Base-by-base conservation (phyloP, 23 tunicate species). In the Trididemnum clinides region DNA sequence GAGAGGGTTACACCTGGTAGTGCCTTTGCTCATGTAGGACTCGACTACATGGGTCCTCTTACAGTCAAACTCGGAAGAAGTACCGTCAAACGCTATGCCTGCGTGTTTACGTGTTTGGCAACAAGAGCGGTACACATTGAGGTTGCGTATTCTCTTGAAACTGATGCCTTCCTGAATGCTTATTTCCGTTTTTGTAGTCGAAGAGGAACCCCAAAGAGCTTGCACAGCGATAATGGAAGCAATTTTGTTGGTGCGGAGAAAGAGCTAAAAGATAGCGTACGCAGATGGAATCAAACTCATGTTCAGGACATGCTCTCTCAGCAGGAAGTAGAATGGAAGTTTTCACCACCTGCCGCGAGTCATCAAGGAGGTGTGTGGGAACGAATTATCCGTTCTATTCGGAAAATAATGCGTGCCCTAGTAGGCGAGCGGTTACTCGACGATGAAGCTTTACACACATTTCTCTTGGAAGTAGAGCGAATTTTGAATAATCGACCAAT, bases 111-210 rank as follows among this genome's bases (percentile, higher is more conserved):
- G 1, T 85, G 89, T 34, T 31, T 85, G 15, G 84, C 84, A 2
- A 78, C 85, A 1, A 50, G 89, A 3, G 89, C 89, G 7, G 85
- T 85, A 10, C 84, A 85, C 36, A 54, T 85, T 19, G 89, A 85
- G 34, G 34, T 77, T 18, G 84, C 72, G 3, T 15, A 77, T 20
- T 51, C 72, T 7, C 36, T 85, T 30, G 89, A 85, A 21, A 78
- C 89, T 33, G 20, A 20, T 25, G 32, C 89, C 20, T 85, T 77
- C 34, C 20, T 85, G 20, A 36, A 78, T 4, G 84, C 89, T 2
- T 77, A 28, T 26, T 33, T 28, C 21, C 33, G 89, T 29, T 85
- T 85, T 54, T 34, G 49, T 22, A 54, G 73, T 57, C 84, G 89
- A 1, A 25, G 89, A 54, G 51, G 51, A 28, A 51, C 72, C 22